Conservation (phyloP, 1,140 invertebrate species). For the Homarus americanus region DNA sequence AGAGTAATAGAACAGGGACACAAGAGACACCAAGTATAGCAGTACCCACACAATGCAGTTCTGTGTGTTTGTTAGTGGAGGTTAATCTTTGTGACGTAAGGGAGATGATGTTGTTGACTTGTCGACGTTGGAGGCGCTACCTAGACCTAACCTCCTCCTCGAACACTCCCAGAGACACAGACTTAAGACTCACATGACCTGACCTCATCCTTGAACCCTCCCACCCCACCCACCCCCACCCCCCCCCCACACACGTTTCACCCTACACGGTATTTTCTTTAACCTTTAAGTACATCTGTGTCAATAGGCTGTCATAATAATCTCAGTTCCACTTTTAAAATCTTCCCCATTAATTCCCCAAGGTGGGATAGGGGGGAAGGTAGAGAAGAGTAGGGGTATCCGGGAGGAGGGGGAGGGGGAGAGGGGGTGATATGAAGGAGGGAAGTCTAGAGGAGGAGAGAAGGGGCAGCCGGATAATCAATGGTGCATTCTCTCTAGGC, state of each 20-base stretch:
- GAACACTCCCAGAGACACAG: no score
- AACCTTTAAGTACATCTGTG: constrained; percentile 18
- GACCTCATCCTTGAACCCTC: not conserved
- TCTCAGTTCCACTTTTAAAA: not conserved
- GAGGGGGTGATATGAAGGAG: no score
- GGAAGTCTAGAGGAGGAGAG: no score
- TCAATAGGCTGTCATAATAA: not conserved
- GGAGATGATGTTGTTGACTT: no score
- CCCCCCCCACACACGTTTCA: not conserved
- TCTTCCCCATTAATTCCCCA: constrained; percentile 35
- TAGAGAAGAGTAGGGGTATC: not conserved
- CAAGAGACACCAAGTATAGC: no score
- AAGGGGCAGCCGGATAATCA: constrained; percentile 19
- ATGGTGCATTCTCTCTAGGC: constrained; percentile 28
- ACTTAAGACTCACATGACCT: not conserved
- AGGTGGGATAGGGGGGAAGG: not conserved
- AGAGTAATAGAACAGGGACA: no score
- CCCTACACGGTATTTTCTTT: not conserved
- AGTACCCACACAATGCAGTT: no score
- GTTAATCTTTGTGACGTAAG: no score
- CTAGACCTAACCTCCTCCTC: not conserved
- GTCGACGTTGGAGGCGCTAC: no score
- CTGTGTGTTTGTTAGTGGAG: no score
- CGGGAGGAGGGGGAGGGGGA: not conserved
- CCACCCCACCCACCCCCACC: not conserved